Conservation (phyloP, 2,888 invertebrate genomes). For the Pyrochroa serraticornis region DNA sequence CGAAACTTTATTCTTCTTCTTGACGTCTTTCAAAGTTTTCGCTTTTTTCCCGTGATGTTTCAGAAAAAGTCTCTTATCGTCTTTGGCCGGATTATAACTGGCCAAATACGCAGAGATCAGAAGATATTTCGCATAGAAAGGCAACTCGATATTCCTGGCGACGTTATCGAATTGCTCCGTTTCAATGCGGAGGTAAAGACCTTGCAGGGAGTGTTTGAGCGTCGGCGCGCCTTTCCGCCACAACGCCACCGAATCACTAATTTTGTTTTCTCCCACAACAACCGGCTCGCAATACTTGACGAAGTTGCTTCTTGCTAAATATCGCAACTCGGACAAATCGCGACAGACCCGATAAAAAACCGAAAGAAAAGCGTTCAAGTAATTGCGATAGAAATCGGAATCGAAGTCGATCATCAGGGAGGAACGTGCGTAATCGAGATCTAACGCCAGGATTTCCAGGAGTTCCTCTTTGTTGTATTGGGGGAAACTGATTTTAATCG, state of each 20-base stretch:
- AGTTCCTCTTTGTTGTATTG: constrained; percentile 81
- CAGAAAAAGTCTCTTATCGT: constrained; percentile 85
- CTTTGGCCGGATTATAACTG: constrained; percentile 88
- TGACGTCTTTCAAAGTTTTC: constrained; percentile 68
- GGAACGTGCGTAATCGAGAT: constrained; percentile 50
- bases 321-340: constrained; percentile 81
- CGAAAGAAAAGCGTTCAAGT: constrained; percentile 80
- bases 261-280: constrained; percentile 66
- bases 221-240: constrained; percentile 83
- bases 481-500: constrained; percentile 76
- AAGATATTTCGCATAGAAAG: constrained; percentile 88
- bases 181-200: constrained; percentile 73
- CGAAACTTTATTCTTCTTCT: constrained; percentile 64
- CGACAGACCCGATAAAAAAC: constrained; percentile 85
- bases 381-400: constrained; percentile 73
- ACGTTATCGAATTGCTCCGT: constrained; percentile 44
- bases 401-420: constrained; percentile 43
- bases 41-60: constrained; percentile 77
- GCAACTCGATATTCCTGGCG: constrained; percentile 76
- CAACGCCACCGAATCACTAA: constrained; percentile 70
- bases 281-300: constrained; percentile 81
- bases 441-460: constrained; percentile 58
- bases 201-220: constrained; percentile 75
- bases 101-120: constrained; percentile 91
- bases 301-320: constrained; percentile 80